Evolutionary conservation across 1,140 invertebrate species (phyloP).

Genomic region (Adelges cooleyi): DNA sequence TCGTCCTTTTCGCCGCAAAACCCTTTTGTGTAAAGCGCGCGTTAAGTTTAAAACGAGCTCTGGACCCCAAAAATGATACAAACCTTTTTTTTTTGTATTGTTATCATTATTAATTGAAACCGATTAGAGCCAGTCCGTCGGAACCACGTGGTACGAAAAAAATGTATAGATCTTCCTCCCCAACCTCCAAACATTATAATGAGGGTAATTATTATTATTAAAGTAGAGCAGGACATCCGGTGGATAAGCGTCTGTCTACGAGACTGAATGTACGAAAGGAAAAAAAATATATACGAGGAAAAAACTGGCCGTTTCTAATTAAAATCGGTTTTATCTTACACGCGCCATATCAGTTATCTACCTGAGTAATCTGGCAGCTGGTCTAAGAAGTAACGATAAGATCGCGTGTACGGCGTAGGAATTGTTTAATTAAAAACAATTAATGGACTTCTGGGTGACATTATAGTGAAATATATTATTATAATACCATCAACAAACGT

Average conservation of each 20-base stretch:
- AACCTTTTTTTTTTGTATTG: background rate
- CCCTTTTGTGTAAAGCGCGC: background rate
- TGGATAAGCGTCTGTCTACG: background rate
- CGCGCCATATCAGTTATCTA: too few relatives aligned
- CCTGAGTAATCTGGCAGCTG: too few relatives aligned
- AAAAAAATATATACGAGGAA: background rate
- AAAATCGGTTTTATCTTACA: constrained; percentile 14
- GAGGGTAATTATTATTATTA: constrained; percentile 16
- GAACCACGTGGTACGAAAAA: background rate
- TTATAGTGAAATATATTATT: too few relatives aligned
- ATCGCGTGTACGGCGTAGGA: too few relatives aligned
- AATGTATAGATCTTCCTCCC: background rate
- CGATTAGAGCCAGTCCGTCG: background rate
- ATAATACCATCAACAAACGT: too few relatives aligned
- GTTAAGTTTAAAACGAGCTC: too few relatives aligned
- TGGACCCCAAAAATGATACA: too few relatives aligned
- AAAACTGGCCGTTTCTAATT: constrained; percentile 7
- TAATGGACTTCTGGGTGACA: too few relatives aligned
- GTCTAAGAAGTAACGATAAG: too few relatives aligned
- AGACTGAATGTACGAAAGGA: background rate
- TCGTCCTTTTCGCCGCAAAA: background rate
- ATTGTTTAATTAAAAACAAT: too few relatives aligned
- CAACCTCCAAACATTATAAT: too few relatives aligned
- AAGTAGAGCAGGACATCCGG: background rate
- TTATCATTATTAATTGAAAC: constrained; percentile 11